Evolutionary conservation across 1,140 invertebrate species (phyloP), one percentile per base, ranked within the genome.

Genomic region (Eciton burchellii): DNA sequence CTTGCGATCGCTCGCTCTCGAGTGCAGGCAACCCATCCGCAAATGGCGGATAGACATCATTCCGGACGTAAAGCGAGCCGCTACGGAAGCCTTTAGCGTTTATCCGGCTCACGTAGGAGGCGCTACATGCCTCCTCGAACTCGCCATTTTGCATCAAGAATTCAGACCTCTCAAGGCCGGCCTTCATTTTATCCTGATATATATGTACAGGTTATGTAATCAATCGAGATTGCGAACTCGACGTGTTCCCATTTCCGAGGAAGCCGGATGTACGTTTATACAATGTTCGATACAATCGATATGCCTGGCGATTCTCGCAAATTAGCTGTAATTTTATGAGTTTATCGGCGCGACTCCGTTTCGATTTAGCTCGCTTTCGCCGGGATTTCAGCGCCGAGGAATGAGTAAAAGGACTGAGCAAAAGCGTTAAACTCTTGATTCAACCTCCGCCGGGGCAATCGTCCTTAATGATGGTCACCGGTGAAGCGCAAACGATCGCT

Each of bases 21-120:
- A 56, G 74, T 66, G 47, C 73, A 12, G 43, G 49, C 35, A 57
- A 52, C 63, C 49, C 21, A 56, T 45, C 74, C 41, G 74, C 74
- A 79, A 79, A 79, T 79, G 74, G 63, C 35, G 74, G 74, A 76
- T 76, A 76, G 72, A 70, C 63, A 70, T 79, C 63, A 79, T 79
- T 21, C 74, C 41, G 52, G 35, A 68, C 21, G 63, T 56, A 68
- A 79, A 56, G 26, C n/a, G 72, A 65, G 63, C 43, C 59, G 21
- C 43, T 54, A 54, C 52, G 29, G 16, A 66, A 70, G 56, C 74
- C 49, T 57, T 68, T 24, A 56, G 26, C 63, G 35, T 79, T 79
- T 79, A 79, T 79, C 74, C 74, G 21, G 63, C 63, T 79, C 63
- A 79, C 74, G 49, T 77, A 68, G 74, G n/a, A n/a, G n/a, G n/a